Evolutionary conservation across 2,113 vertebrate genomes (phyloP).

Genomic region (Prietella phreatophila): DNA sequence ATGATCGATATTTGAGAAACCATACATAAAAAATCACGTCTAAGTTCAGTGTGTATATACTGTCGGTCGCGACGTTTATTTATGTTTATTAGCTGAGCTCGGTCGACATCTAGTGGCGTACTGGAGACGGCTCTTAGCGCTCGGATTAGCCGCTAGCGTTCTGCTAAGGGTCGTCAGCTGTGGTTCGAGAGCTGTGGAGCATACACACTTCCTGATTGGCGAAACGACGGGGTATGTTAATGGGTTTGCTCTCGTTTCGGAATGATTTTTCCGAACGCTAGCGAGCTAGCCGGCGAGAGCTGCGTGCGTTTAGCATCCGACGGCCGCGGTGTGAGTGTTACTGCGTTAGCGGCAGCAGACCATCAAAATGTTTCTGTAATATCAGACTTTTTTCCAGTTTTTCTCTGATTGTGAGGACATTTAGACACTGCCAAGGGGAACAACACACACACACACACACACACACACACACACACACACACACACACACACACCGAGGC

Average conservation of each 20-base stretch:
- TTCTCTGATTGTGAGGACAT: conserved; percentile 1
- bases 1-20: neutral
- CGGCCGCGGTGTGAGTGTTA: neutral
- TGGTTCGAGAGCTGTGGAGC: neutral
- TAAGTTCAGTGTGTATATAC: too few relatives aligned
- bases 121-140: neutral
- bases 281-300: neutral
- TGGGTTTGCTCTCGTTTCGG: neutral
- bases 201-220: neutral
- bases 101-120: neutral
- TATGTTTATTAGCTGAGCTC: neutral
- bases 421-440: neutral
- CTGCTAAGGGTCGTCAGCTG: neutral
- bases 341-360: neutral
- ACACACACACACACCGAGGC: neutral
- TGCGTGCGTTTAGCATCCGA: neutral
- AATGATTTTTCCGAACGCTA: neutral
- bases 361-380: conserved; percentile 9
- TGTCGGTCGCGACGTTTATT: too few relatives aligned
- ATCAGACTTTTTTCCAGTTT: neutral
- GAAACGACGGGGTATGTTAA: neutral
- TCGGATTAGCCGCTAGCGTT: neutral
- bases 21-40: too few relatives aligned
- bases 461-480: conserved; percentile 20
- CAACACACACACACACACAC: neutral